Evolutionary conservation across 2,113 vertebrate genomes (phyloP).

Genomic region (Collichthys lucidus): DNA sequence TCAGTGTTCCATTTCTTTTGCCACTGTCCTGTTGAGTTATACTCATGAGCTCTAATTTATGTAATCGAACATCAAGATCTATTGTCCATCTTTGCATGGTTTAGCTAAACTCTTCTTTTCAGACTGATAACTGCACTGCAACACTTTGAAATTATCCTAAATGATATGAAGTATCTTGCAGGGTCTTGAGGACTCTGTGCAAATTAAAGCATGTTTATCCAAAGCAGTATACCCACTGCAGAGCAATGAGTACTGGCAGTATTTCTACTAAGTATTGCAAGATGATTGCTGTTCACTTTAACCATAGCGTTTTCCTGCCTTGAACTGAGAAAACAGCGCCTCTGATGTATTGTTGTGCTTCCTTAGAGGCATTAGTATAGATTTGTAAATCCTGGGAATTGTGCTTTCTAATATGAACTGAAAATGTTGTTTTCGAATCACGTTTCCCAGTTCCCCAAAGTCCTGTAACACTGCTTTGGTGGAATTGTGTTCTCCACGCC

Average conservation of each 20-base stretch:
- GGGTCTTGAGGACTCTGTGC: background rate
- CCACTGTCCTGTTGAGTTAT: background rate
- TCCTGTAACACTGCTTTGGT: background rate
- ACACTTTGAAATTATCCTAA: slow-evolving; percentile 1
- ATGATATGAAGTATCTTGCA: background rate
- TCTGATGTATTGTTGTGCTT: background rate
- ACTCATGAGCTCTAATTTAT: background rate
- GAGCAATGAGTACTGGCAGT: background rate
- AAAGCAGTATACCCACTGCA: background rate
- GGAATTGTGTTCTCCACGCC: background rate
- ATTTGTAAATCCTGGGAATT: background rate
- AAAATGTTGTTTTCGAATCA: background rate
- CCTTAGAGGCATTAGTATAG: background rate
- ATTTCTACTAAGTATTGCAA: background rate
- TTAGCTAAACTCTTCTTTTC: background rate
- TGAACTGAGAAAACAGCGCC: background rate
- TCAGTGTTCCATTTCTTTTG: background rate
- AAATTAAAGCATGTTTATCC: background rate
- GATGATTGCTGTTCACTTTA: background rate
- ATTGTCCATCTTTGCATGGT: background rate
- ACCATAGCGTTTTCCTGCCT: background rate
- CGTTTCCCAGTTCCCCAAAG: background rate
- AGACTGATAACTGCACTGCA: background rate
- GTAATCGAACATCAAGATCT: background rate
- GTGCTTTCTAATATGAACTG: background rate